Conservation (phyloP, 1,140 invertebrate genomes). For the Sitodiplosis mosellana region DNA sequence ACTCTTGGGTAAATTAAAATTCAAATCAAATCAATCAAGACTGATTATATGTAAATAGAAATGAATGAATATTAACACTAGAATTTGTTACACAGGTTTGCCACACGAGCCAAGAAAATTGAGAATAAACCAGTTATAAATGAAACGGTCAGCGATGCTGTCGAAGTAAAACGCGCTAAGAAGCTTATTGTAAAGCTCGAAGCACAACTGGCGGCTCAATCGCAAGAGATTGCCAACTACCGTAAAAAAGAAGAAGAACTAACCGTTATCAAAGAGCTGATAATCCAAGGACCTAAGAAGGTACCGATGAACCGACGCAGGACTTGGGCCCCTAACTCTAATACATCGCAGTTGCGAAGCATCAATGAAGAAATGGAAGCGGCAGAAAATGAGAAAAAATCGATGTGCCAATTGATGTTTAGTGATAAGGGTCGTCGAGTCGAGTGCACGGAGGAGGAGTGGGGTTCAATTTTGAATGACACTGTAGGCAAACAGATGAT, state of each 20-base stretch:
- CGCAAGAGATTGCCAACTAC: slow-evolving; percentile 10
- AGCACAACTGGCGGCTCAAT: slow-evolving; percentile 26
- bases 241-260: neutral
- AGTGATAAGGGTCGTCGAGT: neutral
- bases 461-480: too few species aligned
- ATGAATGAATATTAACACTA: too few species aligned
- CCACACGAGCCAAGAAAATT: slow-evolving; percentile 43
- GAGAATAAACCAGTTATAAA: slow-evolving; percentile 55
- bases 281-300: neutral
- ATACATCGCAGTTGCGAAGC: neutral
- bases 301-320: neutral
- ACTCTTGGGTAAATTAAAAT: slow-evolving; percentile 39
- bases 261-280: neutral
- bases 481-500: too few species aligned
- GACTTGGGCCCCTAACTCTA: neutral
- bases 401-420: neutral
- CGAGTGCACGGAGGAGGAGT: too few species aligned
- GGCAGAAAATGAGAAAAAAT: neutral
- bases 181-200: slow-evolving; percentile 26
- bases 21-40: neutral
- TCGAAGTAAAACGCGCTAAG: slow-evolving; percentile 38
- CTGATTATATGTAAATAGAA: slow-evolving; percentile 1
- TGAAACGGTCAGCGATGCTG: slow-evolving; percentile 41
- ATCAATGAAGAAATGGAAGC: neutral
- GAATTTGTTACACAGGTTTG: slow-evolving; percentile 31